Conservation (phyloP, 2,888 invertebrate species). For the Sabellastarte sp. region DNA sequence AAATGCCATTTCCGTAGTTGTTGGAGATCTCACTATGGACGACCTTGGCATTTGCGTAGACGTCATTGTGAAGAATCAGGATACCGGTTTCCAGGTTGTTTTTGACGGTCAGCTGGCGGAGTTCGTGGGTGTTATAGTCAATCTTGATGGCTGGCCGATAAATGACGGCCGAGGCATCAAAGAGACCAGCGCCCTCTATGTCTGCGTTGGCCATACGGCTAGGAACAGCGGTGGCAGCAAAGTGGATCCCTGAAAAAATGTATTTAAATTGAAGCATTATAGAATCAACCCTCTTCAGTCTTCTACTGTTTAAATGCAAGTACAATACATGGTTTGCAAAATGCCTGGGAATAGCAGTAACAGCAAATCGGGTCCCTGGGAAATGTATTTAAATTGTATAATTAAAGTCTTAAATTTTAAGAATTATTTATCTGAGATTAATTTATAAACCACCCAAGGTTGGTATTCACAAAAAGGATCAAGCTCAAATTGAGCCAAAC, state of each 20-base stretch:
- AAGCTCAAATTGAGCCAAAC: too few species aligned
- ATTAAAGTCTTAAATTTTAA: too few species aligned
- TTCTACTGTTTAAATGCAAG: too few species aligned
- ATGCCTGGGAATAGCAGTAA: too few species aligned
- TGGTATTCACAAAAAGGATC: too few species aligned
- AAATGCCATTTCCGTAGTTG: slow-evolving; percentile 71
- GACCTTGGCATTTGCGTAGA: slow-evolving; percentile 74
- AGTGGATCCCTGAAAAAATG: slow-evolving; percentile 27
- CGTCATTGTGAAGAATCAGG: slow-evolving; percentile 90
- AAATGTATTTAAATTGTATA: too few species aligned
- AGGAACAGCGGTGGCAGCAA: slow-evolving; percentile 23
- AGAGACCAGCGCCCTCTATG: slow-evolving; percentile 72
- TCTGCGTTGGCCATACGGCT: slow-evolving; percentile 30
- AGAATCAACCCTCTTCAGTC: too few species aligned
- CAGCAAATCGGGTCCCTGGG: too few species aligned
- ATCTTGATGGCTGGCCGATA: slow-evolving; percentile 63
- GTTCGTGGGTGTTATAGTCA: slow-evolving; percentile 65
- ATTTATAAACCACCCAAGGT: too few species aligned
- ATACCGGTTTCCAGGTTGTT: slow-evolving; percentile 91
- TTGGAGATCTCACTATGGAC: slow-evolving; percentile 14
- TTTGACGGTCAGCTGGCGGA: slow-evolving; percentile 60
- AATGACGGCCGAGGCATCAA: slow-evolving; percentile 83
- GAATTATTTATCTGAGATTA: too few species aligned
- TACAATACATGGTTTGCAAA: too few species aligned
- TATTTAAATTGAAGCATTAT: too few species aligned